Evolutionary conservation across 1,140 invertebrate species (phyloP), one percentile per base, ranked within the genome.

Genomic region (Lordiphosa mommai): DNA sequence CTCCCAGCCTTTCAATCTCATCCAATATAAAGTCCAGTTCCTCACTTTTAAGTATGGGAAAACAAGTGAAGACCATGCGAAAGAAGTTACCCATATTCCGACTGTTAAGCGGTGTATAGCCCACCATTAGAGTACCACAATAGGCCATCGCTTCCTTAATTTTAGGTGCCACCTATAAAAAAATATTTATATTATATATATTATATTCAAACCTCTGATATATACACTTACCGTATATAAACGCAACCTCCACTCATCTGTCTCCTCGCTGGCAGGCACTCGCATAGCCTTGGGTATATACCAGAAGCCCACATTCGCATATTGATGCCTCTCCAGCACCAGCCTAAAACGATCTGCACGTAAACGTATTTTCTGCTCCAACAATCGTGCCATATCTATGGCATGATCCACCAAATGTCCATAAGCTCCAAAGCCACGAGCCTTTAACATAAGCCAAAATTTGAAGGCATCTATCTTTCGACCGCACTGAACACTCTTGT

Each of bases 401-500:
- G 92, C 91, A 29, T 91, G 90, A 44, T 96, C 93, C 0, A 95
- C 90, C 0, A 92, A 89, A 0, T 79, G 58, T 50, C 87, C 87
- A 3, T 95, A 90, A 0, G 92, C 92, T 1, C 74, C 72, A 13
- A 92, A 91, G 0, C 95, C 94, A 1, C 94, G 90, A 1, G 94
- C 94, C 87, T 95, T 95, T 93, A 97, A 96, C 94, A 97, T 96
- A 27, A 97, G 88, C 97, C 97, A 99, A 6, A 98, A 90, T 89
- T 98, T 98, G 67, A 98, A 94, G 1, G 95, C 94, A 88, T 99
- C 97, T 52, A 96, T 94, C 90, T 98, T 97, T 29, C 97, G 91
- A 1, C 97, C 97, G 87, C 97, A 99, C 87, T 98, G 96, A 2
- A 99, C 91, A 58, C 95, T 96, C 55, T 97, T 98, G 86, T 99